These are phyloP conservation scores for Tricholaema leucomelas DNA, from an alignment of 2,113 vertebrate species.

Conservation along the genomic window DNA sequence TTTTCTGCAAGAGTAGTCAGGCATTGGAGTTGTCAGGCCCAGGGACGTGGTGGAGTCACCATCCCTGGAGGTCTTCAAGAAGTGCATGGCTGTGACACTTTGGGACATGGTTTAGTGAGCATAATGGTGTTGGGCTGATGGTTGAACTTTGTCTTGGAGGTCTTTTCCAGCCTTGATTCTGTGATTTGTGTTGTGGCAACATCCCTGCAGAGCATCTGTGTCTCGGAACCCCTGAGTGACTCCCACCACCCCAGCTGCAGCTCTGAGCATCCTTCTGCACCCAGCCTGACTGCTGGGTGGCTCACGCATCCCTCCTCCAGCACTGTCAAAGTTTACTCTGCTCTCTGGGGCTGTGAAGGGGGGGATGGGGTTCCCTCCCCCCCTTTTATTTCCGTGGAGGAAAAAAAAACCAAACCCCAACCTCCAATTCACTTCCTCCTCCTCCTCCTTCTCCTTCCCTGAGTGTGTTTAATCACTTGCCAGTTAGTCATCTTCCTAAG, in stretches of 20 bases:
- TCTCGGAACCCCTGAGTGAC: neutral
- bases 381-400: neutral
- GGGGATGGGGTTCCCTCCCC: neutral
- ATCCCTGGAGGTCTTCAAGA: too few relatives aligned
- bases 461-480: neutral
- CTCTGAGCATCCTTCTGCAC: neutral
- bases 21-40: too few relatives aligned
- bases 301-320: neutral
- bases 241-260: rapidly evolving
- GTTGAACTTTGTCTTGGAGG: too few relatives aligned
- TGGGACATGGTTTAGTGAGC: too few relatives aligned
- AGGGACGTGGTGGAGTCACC: too few relatives aligned
- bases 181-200: too few relatives aligned
- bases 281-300: neutral
- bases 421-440: neutral
- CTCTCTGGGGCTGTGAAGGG: neutral
- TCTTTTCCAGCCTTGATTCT: too few relatives aligned
- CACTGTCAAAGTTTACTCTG: rapidly evolving
- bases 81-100: too few relatives aligned
- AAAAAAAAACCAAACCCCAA: neutral
- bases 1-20: too few relatives aligned
- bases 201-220: neutral
- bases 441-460: neutral
- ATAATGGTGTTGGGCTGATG: too few relatives aligned
- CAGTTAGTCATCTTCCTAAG: slow-evolving; percentile 16